A percentile compares a stretch with the other conserved stretches of the same genome.
phyloP scores from a whole-genome alignment of 2,888 invertebrate genomes.

The Ferdinandea cuprea region DNA sequence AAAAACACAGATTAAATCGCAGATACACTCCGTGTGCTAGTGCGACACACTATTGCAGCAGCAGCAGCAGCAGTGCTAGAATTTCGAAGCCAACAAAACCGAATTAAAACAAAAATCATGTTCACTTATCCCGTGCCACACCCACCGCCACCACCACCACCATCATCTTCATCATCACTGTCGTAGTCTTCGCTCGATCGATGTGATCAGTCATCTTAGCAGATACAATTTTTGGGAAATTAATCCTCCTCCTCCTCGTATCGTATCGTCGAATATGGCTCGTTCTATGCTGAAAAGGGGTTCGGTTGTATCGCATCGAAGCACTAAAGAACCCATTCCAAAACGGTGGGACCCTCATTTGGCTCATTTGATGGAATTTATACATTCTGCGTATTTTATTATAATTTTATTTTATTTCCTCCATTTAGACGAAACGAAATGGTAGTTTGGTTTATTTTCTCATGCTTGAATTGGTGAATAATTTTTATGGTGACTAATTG shows the following conservation, averaged over 20 bases:
- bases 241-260: constrained; percentile 61
- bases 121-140: constrained; percentile 74
- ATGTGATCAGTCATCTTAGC: constrained; percentile 73
- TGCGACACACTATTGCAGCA: constrained; percentile 25
- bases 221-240: constrained; percentile 63
- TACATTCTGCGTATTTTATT: constrained; percentile 55
- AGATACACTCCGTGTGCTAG: constrained; percentile 51
- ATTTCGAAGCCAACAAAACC: constrained; percentile 53
- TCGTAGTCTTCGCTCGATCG: constrained; percentile 51
- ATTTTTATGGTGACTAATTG: constrained; percentile 81
- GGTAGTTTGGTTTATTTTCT: constrained; percentile 45
- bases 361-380: constrained; percentile 40
- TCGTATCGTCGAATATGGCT: background rate
- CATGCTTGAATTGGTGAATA: constrained; percentile 74
- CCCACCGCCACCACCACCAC: constrained; percentile 67
- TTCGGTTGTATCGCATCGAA: background rate
- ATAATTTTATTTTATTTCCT: constrained; percentile 62
- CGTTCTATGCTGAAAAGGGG: constrained; percentile 43
- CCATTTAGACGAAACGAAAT: constrained; percentile 47
- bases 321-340: constrained; percentile 41
- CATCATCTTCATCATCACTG: constrained; percentile 34
- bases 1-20: constrained; percentile 64
- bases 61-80: constrained; percentile 50
- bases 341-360: constrained; percentile 48
- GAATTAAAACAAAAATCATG: constrained; percentile 75